These are phyloP conservation scores for Tubulanus polymorphus DNA, from an alignment of 2,888 invertebrate genomes.

Conservation along the genomic window DNA sequence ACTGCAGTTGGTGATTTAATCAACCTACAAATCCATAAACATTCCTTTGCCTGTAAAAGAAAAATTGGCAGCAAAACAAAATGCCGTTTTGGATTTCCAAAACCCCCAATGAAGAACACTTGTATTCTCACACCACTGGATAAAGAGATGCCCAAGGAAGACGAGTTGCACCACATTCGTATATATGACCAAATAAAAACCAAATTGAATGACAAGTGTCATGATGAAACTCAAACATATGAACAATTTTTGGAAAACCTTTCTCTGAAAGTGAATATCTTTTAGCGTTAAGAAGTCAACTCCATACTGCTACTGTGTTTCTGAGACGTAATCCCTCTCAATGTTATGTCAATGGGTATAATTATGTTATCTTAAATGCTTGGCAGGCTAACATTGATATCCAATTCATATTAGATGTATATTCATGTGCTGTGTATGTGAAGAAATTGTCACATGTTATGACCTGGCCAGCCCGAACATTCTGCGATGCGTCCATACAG, in stretches of 20 bases:
- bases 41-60: constrained; percentile 6
- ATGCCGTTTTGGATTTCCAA: neutral
- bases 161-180: neutral
- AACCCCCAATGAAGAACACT: neutral
- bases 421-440: constrained; percentile 25
- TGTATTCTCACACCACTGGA: neutral
- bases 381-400: constrained; percentile 21
- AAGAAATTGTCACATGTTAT: too few relatives aligned
- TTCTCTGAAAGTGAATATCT: constrained; percentile 11
- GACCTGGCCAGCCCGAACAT: too few relatives aligned
- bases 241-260: neutral
- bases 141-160: neutral
- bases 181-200: neutral
- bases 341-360: constrained; percentile 15
- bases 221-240: neutral
- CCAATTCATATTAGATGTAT: constrained; percentile 20
- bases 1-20: neutral
- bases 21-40: neutral
- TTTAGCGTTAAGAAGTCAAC: constrained; percentile 10
- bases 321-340: constrained; percentile 12
- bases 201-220: neutral
- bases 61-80: neutral
- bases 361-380: constrained; percentile 3
- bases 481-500: too few relatives aligned
- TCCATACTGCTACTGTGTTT: constrained; percentile 14